phyloP scores from a whole-genome alignment of 1,140 invertebrate species.

The Ceratoteleas bidentatus region DNA sequence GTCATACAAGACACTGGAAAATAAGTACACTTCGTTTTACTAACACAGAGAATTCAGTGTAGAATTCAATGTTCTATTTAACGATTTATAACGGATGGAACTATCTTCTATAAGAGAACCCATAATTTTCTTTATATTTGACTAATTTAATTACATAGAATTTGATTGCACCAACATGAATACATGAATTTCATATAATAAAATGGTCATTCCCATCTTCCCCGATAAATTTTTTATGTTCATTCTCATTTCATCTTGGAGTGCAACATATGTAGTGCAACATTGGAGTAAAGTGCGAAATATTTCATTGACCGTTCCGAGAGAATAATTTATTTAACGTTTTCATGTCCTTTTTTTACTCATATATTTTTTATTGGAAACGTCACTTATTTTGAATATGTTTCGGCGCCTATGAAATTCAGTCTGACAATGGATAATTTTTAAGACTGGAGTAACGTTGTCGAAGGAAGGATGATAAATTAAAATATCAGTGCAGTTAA shows the following conservation, averaged over 20 bases:
- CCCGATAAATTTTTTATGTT: constrained; percentile 18
- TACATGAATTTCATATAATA: constrained; percentile 6
- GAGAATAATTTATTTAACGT: constrained; percentile 21
- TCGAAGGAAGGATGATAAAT: too few species aligned
- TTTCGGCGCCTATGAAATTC: constrained; percentile 22
- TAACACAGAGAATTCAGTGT: too few species aligned
- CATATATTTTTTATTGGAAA: constrained; percentile 33
- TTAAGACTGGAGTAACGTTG: too few species aligned
- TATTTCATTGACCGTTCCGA: constrained; percentile 20
- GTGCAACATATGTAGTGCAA: constrained; percentile 16
- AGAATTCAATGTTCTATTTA: too few species aligned
- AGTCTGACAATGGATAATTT: constrained; percentile 38
- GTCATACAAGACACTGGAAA: too few species aligned
- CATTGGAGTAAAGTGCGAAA: constrained; percentile 16
- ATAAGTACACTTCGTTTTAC: too few species aligned
- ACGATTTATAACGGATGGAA: too few species aligned
- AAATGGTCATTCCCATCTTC: constrained; percentile 15
- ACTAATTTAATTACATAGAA: constrained; percentile 16
- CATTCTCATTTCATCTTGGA: constrained; percentile 7
- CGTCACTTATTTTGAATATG: constrained; percentile 15
- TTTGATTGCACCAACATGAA: not conserved
- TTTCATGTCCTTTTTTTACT: constrained; percentile 1
- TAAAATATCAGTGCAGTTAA: too few species aligned
- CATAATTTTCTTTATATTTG: constrained; percentile 17
- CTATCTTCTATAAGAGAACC: too few species aligned